Evolutionary conservation across 92 coral and sea anemone species (phyloP).

Genomic region (Paramuricea clavata): DNA sequence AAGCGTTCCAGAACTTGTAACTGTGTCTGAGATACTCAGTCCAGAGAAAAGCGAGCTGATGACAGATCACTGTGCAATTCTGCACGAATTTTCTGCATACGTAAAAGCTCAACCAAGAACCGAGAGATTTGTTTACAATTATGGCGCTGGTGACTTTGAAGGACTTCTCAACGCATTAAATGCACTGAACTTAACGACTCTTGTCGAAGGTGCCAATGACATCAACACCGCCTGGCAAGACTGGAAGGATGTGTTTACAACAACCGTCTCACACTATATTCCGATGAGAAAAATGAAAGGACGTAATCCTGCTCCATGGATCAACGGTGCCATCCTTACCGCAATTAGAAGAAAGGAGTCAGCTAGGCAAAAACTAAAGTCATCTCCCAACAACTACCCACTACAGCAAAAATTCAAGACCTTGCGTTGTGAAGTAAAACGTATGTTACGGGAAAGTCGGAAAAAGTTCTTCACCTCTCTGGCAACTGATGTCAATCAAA

Average conservation of each 20-base stretch:
- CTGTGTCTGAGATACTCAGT: constrained; percentile 7
- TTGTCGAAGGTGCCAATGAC: constrained; percentile 39
- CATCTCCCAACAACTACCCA: constrained; percentile 8
- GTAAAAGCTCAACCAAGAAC: constrained; percentile 52
- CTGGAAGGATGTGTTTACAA: constrained; percentile 70
- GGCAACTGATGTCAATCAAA: too few relatives aligned
- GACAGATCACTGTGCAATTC: constrained; percentile 40
- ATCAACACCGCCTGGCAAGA: constrained; percentile 62
- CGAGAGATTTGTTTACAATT: constrained; percentile 63
- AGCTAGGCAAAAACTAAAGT: constrained; percentile 23
- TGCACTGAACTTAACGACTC: constrained; percentile 22
- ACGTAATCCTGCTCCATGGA: constrained; percentile 51
- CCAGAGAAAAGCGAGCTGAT: constrained; percentile 27
- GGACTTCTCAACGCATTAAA: constrained; percentile 54
- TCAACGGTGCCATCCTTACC: constrained; percentile 35
- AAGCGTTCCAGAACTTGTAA: constrained; percentile 19
- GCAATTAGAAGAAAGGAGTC: constrained; percentile 33
- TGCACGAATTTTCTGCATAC: constrained; percentile 14
- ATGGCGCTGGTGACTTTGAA: constrained; percentile 61
- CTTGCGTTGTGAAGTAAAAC: constrained; percentile 33
- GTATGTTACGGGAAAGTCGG: constrained; percentile 17
- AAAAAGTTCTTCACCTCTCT: too few relatives aligned
- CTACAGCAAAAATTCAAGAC: constrained; percentile 27
- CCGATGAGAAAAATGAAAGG: constrained; percentile 42
- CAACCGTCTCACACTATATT: constrained; percentile 48